Base-by-base conservation (phyloP, 2,797 vertebrate genomes). In the Labroides dimidiatus region DNA sequence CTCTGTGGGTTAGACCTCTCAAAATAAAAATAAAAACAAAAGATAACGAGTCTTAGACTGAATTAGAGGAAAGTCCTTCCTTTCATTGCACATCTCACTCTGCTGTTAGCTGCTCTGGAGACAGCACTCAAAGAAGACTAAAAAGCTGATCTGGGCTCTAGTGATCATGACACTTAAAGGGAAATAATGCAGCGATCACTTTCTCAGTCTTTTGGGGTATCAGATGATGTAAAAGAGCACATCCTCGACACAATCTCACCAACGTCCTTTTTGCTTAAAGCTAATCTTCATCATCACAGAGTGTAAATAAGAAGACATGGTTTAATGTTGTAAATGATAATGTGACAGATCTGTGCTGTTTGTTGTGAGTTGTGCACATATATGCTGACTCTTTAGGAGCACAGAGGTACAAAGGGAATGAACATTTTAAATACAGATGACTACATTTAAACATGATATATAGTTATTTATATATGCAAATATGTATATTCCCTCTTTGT, bases 401-500 rank as follows among this genome's bases (percentile, higher is more conserved):
- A 72, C 39, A 63, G 65, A 72, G 44, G 61, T 53, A 78, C 62
- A 67, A 24, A 75, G 63, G 72, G 79, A 69, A 65, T 61, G 66
- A 45, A 81, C n/a, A 39, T 56, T 56, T 85, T 90, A 88, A 90
- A 89, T 88, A 90, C 80, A 76, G 65, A 82, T 33, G 78, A 82
- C 55, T 81, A 91, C 81, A 84, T 80, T 84, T 78, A 78, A 79
- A 88, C 85, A 83, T 74, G 66, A 77, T 72, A 78, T 78, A 76
- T 73, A 82, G 60, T 78, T 71, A 84, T 73, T 69, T 84, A 82
- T 75, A 75, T 75, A 62, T 62, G 45, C 64, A 84, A 78, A 75
- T 68, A 76, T 76, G 70, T 64, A 84, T 78, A 80, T 81, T 86
- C 67, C 82, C 80, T 88, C 72, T 72, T 80, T 12, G 30, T 64